Base-by-base conservation (phyloP, 2,797 vertebrate genomes). In the Sebastes vulpes region DNA sequence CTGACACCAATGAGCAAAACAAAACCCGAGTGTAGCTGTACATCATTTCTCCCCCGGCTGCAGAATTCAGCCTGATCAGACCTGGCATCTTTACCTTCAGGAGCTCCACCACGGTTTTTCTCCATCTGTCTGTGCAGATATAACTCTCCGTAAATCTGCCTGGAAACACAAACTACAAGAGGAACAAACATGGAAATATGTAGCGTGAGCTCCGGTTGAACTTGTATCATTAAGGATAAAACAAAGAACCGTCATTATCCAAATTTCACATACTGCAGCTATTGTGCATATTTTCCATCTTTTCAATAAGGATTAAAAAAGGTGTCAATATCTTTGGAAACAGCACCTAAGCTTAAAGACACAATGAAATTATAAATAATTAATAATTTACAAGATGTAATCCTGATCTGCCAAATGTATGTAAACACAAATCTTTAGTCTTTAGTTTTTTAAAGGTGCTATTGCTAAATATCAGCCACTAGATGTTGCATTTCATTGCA, bases 21-120 rank as follows among this genome's bases (percentile, higher is more conserved):
- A 46, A 78, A 81, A 89, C 42, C 81, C 50, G 87, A 94, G 93
- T 48, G 72, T 80, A 84, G 85, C 86, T 65, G 72, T 83, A 89
- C 87, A 90, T 84, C 85, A 77, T 68, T 77, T 64, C 54, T 16
- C 11, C 79, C 75, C 31, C 25, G 88, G 88, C 87, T 78, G 83
- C 80, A 81, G 79, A 77, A 89, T 84, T 90, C 87, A 89, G 65
- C 82, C 81, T 96, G 93, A 96, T 96, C 92, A 87, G 86, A 94
- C 56, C 89, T 95, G 95, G 92, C 94, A 74, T 84, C 81, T 87
- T 91, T 91, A 91, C 86, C 93, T 93, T 89, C 73, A 82, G 92
- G 92, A 91, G 78, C 78, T 93, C 61, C 80, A 80, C 87, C 71
- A 74, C 2, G 7, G 69, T 80, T 90, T 85, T 85, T 57, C 89